Evolutionary conservation across 2,888 invertebrate genomes (phyloP).

Genomic region (Sepioteuthis lessoniana): DNA sequence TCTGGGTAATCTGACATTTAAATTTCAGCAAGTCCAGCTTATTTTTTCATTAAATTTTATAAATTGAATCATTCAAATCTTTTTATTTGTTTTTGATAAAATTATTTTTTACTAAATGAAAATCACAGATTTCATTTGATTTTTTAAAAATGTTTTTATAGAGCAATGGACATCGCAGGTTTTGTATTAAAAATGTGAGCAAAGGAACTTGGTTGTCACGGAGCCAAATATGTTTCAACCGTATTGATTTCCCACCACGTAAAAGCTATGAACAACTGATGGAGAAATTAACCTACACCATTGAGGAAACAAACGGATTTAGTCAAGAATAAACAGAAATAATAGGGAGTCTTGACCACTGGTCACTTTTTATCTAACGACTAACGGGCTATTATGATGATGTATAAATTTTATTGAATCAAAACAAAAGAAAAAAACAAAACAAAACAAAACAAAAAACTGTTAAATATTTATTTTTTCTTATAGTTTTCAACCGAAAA

Average conservation of each 20-base stretch:
- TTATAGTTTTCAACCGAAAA: neutral
- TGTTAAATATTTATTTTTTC: neutral
- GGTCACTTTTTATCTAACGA: neutral
- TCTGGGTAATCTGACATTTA: too few relatives aligned
- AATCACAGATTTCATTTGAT: neutral
- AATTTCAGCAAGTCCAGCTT: too few relatives aligned
- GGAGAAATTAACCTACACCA: slow-evolving; percentile 97
- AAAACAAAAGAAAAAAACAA: neutral
- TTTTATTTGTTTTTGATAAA: too few relatives aligned
- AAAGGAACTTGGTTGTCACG: slow-evolving; percentile 99
- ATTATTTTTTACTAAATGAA: too few relatives aligned
- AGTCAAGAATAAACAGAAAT: slow-evolving; percentile 78
- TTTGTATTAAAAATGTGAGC: slow-evolving; percentile 99
- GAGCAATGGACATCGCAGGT: slow-evolving; percentile 97
- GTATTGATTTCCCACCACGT: slow-evolving; percentile 97
- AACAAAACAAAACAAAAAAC: too few relatives aligned
- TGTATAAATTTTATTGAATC: slow-evolving; percentile 34
- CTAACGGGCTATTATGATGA: neutral
- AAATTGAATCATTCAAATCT: too few relatives aligned
- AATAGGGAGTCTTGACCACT: neutral
- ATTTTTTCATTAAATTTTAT: too few relatives aligned
- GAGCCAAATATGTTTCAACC: slow-evolving; percentile 99
- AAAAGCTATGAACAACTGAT: slow-evolving; percentile 98
- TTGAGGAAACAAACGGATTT: slow-evolving; percentile 99
- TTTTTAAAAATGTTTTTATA: slow-evolving; percentile 50